Evolutionary conservation across 2,113 vertebrate species (phyloP).

Genomic region (Catagonus wagneri): DNA sequence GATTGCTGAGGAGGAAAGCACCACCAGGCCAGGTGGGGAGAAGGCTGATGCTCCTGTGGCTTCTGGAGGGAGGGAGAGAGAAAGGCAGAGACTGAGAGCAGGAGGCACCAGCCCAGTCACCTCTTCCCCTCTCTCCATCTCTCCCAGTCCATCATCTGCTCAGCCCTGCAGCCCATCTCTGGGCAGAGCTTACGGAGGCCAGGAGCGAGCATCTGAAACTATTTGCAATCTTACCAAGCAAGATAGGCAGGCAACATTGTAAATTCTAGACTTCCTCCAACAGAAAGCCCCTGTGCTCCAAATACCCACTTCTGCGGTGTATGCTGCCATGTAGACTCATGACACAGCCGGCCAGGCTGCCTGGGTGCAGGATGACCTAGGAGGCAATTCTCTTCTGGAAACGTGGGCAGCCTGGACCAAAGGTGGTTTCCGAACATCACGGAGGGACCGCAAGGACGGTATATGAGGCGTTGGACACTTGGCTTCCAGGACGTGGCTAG

Average conservation of each 20-base stretch:
- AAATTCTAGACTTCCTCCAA: accelerated
- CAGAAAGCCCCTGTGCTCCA: not conserved
- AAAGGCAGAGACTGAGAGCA: not conserved
- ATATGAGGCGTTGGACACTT: accelerated
- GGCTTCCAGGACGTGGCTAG: not conserved
- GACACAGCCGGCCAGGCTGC: not conserved
- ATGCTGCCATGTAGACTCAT: accelerated
- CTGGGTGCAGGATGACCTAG: accelerated
- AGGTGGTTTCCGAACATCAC: not conserved
- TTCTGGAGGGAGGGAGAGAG: not conserved
- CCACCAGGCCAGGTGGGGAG: not conserved
- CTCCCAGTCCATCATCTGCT: accelerated
- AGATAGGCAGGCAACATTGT: accelerated
- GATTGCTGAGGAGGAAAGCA: not conserved
- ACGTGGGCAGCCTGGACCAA: accelerated
- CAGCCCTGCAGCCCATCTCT: not conserved
- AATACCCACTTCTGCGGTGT: accelerated
- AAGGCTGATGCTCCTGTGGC: not conserved
- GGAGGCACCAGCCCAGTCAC: not conserved
- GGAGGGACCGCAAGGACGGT: not conserved
- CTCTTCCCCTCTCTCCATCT: not conserved
- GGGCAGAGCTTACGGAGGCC: not conserved
- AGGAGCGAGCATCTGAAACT: not conserved
- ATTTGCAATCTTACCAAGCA: not conserved
- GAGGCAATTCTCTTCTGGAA: not conserved